phyloP scores from a whole-genome alignment of 2,888 invertebrate species.

The Morpho helenor region DNA sequence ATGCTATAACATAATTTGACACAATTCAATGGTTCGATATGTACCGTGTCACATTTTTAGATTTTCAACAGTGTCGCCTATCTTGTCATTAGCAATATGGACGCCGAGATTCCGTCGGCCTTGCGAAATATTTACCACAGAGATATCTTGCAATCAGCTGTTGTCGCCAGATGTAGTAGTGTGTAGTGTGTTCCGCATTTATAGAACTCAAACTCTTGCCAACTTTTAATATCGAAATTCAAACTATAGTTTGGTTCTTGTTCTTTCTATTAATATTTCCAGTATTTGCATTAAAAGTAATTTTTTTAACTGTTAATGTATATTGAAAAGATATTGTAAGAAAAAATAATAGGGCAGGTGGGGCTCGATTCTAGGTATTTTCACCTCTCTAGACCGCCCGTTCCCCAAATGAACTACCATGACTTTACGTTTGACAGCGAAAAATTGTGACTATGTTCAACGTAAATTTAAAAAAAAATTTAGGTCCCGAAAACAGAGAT shows the following conservation, averaged over 20 bases:
- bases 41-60: not conserved
- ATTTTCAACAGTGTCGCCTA: not conserved
- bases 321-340: too few species aligned
- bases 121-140: conserved; percentile 10
- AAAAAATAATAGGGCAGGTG: too few species aligned
- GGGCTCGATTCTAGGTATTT: too few species aligned
- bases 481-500: too few species aligned
- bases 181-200: conserved; percentile 5
- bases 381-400: too few species aligned
- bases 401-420: too few species aligned
- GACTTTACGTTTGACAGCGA: too few species aligned
- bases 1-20: too few species aligned
- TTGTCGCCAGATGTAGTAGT: conserved; percentile 8
- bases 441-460: too few species aligned
- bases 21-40: too few species aligned
- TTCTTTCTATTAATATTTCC: not conserved
- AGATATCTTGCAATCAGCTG: conserved; percentile 10
- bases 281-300: not conserved
- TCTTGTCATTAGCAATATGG: conserved; percentile 10
- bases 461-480: too few species aligned
- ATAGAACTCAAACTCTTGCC: conserved; percentile 8
- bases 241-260: not conserved
- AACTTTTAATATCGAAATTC: conserved; percentile 3
- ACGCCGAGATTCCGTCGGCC: conserved; percentile 8
- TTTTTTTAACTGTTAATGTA: not conserved